Evolutionary conservation across 2,797 vertebrate species (phyloP).

Genomic region (Tarsius wallacei): DNA sequence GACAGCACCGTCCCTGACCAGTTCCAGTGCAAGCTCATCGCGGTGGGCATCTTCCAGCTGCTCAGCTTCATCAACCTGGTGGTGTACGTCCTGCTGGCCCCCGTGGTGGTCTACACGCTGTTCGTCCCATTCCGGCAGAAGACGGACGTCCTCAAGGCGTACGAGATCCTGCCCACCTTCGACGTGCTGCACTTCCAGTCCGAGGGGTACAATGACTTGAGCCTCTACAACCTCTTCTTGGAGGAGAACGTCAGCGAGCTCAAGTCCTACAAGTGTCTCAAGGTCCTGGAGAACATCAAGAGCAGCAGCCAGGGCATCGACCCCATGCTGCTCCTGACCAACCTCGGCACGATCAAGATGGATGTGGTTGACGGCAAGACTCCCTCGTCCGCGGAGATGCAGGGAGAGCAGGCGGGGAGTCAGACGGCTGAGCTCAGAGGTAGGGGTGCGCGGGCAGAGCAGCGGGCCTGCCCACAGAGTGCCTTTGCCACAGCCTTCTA

Average conservation of each 20-base stretch:
- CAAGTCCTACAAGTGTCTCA: conserved; percentile 98
- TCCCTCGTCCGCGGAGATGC: conserved; percentile 38
- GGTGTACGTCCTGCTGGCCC: conserved; percentile 93
- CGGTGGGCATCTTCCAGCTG: conserved; percentile 96
- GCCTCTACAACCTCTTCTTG: conserved; percentile 96
- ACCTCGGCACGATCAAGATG: conserved; percentile 95
- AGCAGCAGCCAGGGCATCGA: conserved; percentile 93
- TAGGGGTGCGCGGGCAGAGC: conserved; percentile 80
- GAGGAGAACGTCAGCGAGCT: conserved; percentile 98
- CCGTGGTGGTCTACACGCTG: conserved; percentile 93
- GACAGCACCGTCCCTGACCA: conserved; percentile 93
- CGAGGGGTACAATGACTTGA: conserved; percentile 94
- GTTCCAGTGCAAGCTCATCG: conserved; percentile 97
- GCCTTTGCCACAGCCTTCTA: not conserved
- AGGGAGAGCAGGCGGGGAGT: conserved; percentile 59
- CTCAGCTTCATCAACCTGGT: conserved; percentile 96
- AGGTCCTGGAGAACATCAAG: conserved; percentile 96
- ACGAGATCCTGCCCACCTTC: conserved; percentile 95
- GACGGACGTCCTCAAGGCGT: conserved; percentile 93
- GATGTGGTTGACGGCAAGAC: conserved; percentile 93
- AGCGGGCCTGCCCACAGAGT: not conserved
- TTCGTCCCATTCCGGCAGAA: conserved; percentile 93
- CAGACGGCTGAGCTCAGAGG: conserved; percentile 91
- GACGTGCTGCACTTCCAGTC: conserved; percentile 93
- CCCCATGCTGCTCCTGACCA: conserved; percentile 94